A percentile compares a stretch with the other conserved stretches of the same genome.
phyloP scores from a whole-genome alignment of 2,888 invertebrate species.

The Ichneumoninae sp. region DNA sequence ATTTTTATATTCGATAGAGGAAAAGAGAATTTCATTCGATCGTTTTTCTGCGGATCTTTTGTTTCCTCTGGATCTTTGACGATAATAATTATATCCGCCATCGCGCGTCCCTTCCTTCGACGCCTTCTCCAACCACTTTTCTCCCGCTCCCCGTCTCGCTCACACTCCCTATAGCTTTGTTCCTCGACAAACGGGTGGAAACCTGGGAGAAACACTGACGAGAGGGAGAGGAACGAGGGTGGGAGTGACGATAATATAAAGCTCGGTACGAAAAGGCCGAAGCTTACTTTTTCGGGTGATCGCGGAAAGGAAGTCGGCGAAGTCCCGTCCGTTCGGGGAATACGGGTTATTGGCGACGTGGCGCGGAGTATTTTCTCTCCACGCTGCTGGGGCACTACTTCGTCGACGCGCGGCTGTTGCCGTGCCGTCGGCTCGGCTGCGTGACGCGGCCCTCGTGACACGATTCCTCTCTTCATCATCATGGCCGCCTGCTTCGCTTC shows the following conservation, averaged over 20 bases:
- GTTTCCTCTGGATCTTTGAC: not conserved
- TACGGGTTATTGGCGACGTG: not conserved
- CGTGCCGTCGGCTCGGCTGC: constrained; percentile 45
- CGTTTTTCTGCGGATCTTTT: not conserved
- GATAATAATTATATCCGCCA: constrained; percentile 50
- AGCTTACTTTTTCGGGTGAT: constrained; percentile 50
- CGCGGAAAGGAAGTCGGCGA: not conserved
- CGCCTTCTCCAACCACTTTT: constrained; percentile 62
- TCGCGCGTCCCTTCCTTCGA: constrained; percentile 60
- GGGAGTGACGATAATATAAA: constrained; percentile 63
- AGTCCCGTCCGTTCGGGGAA: not conserved
- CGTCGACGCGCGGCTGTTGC: constrained; percentile 61
- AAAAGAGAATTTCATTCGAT: not conserved
- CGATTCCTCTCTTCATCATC: constrained; percentile 42
- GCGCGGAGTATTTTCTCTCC: not conserved
- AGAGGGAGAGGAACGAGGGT: constrained; percentile 62
- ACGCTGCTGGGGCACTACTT: constrained; percentile 51
- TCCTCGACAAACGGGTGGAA: constrained; percentile 52
- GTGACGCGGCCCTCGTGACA: constrained; percentile 47
- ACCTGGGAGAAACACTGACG: constrained; percentile 57
- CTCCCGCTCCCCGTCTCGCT: constrained; percentile 53
- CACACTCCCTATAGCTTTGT: constrained; percentile 53
- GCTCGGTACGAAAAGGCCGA: constrained; percentile 27
- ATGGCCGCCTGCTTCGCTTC: constrained; percentile 54
- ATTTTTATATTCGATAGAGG: not conserved